These are phyloP conservation scores for Tinea semifulvella DNA, from an alignment of 2,888 invertebrate species.

Conservation along the genomic window DNA sequence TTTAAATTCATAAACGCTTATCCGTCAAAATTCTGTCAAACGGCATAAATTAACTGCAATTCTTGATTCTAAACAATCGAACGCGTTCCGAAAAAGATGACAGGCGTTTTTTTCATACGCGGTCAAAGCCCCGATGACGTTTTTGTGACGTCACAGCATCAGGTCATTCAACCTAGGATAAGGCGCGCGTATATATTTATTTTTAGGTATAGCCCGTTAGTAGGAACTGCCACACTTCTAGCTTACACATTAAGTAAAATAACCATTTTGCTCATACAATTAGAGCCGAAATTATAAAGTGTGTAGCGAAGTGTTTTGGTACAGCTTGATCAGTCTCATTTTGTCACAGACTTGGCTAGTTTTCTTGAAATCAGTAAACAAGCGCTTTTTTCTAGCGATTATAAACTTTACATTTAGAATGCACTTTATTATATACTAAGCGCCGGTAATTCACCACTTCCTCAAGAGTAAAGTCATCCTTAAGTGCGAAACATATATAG, in stretches of 20 bases:
- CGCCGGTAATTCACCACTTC: too few species aligned
- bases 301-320: not conserved
- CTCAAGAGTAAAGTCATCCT: too few species aligned
- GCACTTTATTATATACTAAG: too few species aligned
- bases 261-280: not conserved
- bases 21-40: too few species aligned
- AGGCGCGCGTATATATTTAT: slow-evolving; percentile 5
- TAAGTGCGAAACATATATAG: too few species aligned
- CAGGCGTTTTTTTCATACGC: not conserved
- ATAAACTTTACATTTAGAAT: too few species aligned
- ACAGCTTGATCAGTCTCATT: not conserved
- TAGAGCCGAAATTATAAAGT: not conserved
- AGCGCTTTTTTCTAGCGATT: not conserved
- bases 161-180: slow-evolving; percentile 31
- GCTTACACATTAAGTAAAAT: not conserved
- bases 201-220: slow-evolving; percentile 5
- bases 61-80: too few species aligned
- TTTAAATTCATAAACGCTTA: too few species aligned
- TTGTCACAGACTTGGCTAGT: slow-evolving; percentile 6
- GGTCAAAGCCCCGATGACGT: slow-evolving; percentile 29
- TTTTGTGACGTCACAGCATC: slow-evolving; percentile 31
- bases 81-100: not conserved
- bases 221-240: not conserved
- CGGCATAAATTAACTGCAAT: too few species aligned
- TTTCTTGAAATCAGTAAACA: slow-evolving; percentile 6